Percentiles rank a stretch among this genome's conserved stretches.
Evolutionary conservation across 2,888 invertebrate species (phyloP).

Genomic region (Caprella mutica): DNA sequence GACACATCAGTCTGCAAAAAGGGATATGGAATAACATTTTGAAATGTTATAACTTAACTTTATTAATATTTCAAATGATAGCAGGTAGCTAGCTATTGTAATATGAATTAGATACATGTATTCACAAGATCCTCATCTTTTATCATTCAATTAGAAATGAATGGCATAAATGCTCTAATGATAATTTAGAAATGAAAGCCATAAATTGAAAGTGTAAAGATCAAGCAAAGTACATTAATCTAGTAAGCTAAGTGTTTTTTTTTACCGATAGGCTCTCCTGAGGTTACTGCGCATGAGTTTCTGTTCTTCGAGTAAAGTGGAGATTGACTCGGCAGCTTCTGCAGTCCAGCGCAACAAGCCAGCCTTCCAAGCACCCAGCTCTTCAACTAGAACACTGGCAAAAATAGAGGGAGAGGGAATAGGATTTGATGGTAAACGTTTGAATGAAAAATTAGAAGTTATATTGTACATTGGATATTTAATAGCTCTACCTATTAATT

Average conservation of each 20-base stretch:
- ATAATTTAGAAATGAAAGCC: no score
- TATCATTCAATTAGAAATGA: no score
- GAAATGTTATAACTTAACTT: no score
- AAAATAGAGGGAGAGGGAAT: neutral
- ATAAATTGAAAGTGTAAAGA: neutral
- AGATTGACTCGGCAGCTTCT: conserved; percentile 26
- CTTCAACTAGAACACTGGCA: conserved; percentile 79
- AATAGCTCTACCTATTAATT: no score
- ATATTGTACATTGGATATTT: no score
- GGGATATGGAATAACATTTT: neutral
- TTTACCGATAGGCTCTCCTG: conserved; percentile 9
- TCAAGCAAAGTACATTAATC: neutral
- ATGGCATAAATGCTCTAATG: no score
- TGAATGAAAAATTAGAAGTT: neutral
- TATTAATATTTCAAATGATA: no score
- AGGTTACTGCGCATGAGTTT: conserved; percentile 15
- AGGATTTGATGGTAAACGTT: neutral
- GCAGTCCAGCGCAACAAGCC: conserved; percentile 47
- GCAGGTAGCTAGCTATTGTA: no score
- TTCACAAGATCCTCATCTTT: no score
- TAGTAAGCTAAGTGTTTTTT: no score
- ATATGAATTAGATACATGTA: no score
- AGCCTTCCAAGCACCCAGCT: conserved; percentile 75
- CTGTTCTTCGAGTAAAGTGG: conserved; percentile 25
- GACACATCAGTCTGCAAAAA: conserved; percentile 24